phyloP scores from a whole-genome alignment of 1,140 invertebrate genomes.

The Drosophila prosaltans region DNA sequence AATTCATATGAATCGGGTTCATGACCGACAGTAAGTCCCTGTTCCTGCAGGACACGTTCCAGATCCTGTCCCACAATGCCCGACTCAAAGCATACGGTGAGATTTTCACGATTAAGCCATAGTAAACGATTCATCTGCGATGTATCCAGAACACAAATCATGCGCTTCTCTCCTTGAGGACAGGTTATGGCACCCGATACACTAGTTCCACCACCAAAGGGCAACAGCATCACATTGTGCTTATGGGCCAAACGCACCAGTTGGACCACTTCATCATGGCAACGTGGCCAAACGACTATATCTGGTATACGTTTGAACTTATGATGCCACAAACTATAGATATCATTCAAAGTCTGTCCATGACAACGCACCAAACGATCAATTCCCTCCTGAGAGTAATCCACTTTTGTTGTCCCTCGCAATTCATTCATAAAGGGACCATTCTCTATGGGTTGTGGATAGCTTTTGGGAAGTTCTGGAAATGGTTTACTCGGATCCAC shows the following conservation, averaged over 20 bases:
- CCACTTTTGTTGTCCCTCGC: conserved; percentile 85
- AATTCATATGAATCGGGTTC: conserved; percentile 99
- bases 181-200: conserved; percentile 96
- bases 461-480: conserved; percentile 84
- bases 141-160: conserved; percentile 96
- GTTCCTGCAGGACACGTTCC: conserved; percentile 88
- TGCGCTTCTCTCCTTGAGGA: conserved; percentile 90
- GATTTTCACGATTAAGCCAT: conserved; percentile 96
- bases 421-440: conserved; percentile 87
- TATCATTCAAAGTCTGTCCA: conserved; percentile 97
- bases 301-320: conserved; percentile 94
- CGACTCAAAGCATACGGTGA: conserved; percentile 92
- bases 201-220: conserved; percentile 98
- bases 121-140: conserved; percentile 97
- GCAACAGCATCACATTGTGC: conserved; percentile 93
- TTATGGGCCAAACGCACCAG: conserved; percentile 91
- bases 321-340: conserved; percentile 89
- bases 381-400: conserved; percentile 90
- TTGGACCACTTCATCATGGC: conserved; percentile 91
- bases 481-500: conserved; percentile 82
- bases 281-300: conserved; percentile 95
- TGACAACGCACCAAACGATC: conserved; percentile 96
- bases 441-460: conserved; percentile 85
- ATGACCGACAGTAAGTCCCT: conserved; percentile 93
- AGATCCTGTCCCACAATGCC: conserved; percentile 98